Evolutionary conservation across 2,888 invertebrate species (phyloP).

Genomic region (Platynereis dumerilii): DNA sequence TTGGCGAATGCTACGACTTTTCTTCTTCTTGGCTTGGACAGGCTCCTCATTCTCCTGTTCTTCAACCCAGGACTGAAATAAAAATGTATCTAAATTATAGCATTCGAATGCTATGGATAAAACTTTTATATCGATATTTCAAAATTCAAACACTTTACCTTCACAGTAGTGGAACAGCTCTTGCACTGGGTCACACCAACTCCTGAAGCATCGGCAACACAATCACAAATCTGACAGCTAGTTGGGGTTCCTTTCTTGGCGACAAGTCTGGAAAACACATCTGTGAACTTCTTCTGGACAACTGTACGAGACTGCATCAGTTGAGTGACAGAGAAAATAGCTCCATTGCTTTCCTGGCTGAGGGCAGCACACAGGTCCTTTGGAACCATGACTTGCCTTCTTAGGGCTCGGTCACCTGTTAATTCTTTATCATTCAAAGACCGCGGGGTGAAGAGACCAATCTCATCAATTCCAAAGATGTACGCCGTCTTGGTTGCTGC

Average conservation of each 20-base stretch:
- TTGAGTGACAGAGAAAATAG: slow-evolving; percentile 67
- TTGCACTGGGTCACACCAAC: slow-evolving; percentile 60
- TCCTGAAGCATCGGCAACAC: slow-evolving; percentile 62
- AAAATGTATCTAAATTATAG: no score
- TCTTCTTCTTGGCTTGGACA: no score
- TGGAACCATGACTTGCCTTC: slow-evolving; percentile 47
- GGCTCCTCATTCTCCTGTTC: no score
- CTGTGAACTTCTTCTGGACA: slow-evolving; percentile 26
- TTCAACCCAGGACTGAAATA: no score
- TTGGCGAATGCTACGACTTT: no score
- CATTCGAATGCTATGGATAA: no score
- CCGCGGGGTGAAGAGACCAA: slow-evolving; percentile 81
- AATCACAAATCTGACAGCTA: slow-evolving; percentile 64
- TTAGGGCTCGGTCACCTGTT: slow-evolving; percentile 10
- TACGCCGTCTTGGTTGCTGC: slow-evolving; percentile 5
- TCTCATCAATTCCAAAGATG: slow-evolving; percentile 52
- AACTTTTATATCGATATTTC: no score
- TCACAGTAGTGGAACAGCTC: slow-evolving; percentile 37
- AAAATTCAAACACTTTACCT: no score
- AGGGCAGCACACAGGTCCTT: slow-evolving; percentile 71
- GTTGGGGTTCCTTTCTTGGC: slow-evolving; percentile 53
- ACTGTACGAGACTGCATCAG: neutral
- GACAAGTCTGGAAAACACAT: slow-evolving; percentile 59
- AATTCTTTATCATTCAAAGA: slow-evolving; percentile 66
- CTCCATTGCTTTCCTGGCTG: slow-evolving; percentile 72